Percentiles rank a stretch among this genome's conserved stretches.
Evolutionary conservation across 1,140 invertebrate genomes (phyloP).

Genomic region (Holotrichia oblita): DNA sequence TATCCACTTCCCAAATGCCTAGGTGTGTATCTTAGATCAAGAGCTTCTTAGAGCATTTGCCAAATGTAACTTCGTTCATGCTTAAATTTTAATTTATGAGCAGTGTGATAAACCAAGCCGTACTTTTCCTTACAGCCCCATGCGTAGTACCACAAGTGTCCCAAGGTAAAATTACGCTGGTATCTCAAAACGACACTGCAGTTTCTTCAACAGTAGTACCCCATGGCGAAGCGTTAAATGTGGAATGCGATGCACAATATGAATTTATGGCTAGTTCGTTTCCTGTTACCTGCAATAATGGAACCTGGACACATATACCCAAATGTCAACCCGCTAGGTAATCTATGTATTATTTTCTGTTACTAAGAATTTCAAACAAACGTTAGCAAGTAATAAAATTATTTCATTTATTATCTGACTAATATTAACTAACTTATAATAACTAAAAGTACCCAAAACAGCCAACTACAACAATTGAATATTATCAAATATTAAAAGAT

Average conservation of each 20-base stretch:
- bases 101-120: neutral
- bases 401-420: too few relatives aligned
- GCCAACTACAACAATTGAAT: too few relatives aligned
- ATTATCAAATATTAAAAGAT: too few relatives aligned
- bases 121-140: constrained; percentile 69
- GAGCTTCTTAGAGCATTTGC: constrained; percentile 29
- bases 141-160: constrained; percentile 90
- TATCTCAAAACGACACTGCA: constrained; percentile 66
- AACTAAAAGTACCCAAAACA: too few relatives aligned
- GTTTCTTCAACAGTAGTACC: constrained; percentile 74
- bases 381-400: too few relatives aligned
- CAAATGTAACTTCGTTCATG: neutral
- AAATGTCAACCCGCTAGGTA: constrained; percentile 59
- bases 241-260: constrained; percentile 87
- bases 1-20: constrained; percentile 88
- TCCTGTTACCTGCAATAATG: constrained; percentile 89
- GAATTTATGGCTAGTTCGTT: constrained; percentile 82
- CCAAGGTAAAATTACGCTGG: constrained; percentile 78
- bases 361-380: too few relatives aligned
- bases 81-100: neutral
- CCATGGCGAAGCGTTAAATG: constrained; percentile 85
- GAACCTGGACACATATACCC: constrained; percentile 94
- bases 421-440: too few relatives aligned
- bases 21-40: constrained; percentile 57
- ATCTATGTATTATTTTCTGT: neutral